Evolutionary conservation across 2,797 vertebrate species (phyloP).

Genomic region (Anabas testudineus): DNA sequence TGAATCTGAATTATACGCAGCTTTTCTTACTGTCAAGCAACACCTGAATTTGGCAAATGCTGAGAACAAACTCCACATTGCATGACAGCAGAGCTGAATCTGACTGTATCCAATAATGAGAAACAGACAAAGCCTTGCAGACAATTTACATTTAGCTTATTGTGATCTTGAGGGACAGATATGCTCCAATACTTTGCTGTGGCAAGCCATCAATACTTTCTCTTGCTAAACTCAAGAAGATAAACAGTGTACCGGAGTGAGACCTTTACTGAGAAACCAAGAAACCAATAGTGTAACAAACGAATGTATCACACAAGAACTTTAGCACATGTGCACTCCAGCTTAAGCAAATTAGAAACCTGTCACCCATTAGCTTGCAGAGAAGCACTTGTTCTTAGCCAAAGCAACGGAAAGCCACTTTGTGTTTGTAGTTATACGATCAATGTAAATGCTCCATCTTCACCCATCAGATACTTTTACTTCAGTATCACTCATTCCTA

Average conservation of each 20-base stretch:
- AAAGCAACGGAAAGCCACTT: conserved; percentile 17
- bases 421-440: not conserved
- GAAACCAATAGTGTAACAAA: too few species aligned
- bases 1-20: conserved; percentile 11
- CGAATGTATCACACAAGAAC: conserved; percentile 3
- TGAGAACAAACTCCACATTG: not conserved
- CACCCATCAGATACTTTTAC: not conserved
- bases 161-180: not conserved
- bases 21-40: conserved; percentile 11
- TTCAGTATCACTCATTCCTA: not conserved
- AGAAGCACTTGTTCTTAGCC: conserved; percentile 15
- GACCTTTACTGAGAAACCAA: not conserved
- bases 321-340: not conserved
- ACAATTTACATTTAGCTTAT: conserved; percentile 3
- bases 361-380: conserved; percentile 4
- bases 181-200: not conserved
- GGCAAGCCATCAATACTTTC: not conserved
- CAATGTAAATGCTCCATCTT: not conserved
- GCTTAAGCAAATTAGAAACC: not conserved
- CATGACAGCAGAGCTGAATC: conserved; percentile 12
- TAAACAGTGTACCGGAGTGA: not conserved
- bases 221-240: not conserved
- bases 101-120: not conserved
- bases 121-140: not conserved
- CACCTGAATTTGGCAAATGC: not conserved